Conservation (phyloP, 2,888 invertebrate species). For the Taenaris catops region DNA sequence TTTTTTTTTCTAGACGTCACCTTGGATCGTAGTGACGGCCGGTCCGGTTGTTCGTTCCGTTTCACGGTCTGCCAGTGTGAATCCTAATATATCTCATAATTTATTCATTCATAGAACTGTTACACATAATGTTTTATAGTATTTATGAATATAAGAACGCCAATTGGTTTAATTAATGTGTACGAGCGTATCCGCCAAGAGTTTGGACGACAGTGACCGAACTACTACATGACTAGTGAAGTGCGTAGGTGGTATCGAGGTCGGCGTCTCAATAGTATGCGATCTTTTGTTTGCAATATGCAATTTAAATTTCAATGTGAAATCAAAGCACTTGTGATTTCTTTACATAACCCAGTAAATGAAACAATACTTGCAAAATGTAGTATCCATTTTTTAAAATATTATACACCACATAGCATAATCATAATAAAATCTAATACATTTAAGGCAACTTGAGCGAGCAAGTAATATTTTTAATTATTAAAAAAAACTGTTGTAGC, state of each 20-base stretch:
- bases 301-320: too few species aligned
- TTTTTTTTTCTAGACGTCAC: slow-evolving; percentile 45
- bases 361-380: slow-evolving; percentile 5
- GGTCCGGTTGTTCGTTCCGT: slow-evolving; percentile 55
- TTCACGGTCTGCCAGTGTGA: slow-evolving; percentile 50
- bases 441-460: too few species aligned
- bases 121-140: slow-evolving; percentile 19
- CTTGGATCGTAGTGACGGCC: slow-evolving; percentile 39
- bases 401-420: too few species aligned
- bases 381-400: too few species aligned
- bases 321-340: slow-evolving; percentile 51
- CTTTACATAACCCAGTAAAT: slow-evolving; percentile 23
- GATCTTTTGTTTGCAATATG: slow-evolving; percentile 49
- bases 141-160: slow-evolving; percentile 4
- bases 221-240: slow-evolving; percentile 31
- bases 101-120: slow-evolving; percentile 29
- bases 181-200: slow-evolving; percentile 23
- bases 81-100: slow-evolving; percentile 23
- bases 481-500: too few species aligned
- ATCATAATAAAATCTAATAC: too few species aligned
- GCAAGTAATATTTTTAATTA: too few species aligned
- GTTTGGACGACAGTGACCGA: slow-evolving; percentile 57
- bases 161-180: slow-evolving; percentile 25
- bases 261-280: slow-evolving; percentile 46
- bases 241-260: slow-evolving; percentile 61